Evolutionary conservation across 2,888 invertebrate genomes (phyloP).

Genomic region (Oconnorella tubifera): DNA sequence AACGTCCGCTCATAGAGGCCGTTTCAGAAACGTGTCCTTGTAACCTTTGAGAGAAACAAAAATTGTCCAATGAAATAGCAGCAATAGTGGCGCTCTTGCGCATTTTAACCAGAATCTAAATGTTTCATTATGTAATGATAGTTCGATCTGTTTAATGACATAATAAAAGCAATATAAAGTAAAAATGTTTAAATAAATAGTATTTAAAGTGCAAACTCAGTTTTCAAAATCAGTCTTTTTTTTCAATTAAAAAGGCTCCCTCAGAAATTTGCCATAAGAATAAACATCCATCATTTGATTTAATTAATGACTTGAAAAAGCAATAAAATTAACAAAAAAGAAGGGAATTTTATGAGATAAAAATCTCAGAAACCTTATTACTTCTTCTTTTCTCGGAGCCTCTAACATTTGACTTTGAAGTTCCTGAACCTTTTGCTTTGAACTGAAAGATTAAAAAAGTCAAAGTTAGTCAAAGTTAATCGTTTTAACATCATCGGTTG

Average conservation of each 20-base stretch:
- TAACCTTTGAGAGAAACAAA: conserved; percentile 3
- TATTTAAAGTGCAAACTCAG: too few species aligned
- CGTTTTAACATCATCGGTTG: background rate
- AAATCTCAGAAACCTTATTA: conserved; percentile 1
- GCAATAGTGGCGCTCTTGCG: background rate
- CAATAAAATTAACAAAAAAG: background rate
- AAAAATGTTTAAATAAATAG: background rate
- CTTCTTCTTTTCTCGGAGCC: conserved; percentile 19
- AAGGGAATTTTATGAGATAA: background rate
- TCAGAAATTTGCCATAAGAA: too few species aligned
- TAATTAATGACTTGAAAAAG: too few species aligned
- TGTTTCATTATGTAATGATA: background rate
- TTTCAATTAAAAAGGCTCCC: too few species aligned
- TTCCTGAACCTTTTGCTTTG: conserved; percentile 38
- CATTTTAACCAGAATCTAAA: background rate
- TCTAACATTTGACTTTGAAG: conserved; percentile 27
- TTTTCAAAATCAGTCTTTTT: too few species aligned
- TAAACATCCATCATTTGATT: too few species aligned
- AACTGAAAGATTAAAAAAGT: conserved; percentile 2
- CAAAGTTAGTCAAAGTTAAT: background rate
- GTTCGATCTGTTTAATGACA: too few species aligned
- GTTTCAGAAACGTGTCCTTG: conserved; percentile 13
- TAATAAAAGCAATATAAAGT: background rate
- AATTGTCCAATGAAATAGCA: background rate
- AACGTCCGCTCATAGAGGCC: conserved; percentile 2